A percentile compares a stretch with the other conserved stretches of the same genome.
Conservation (phyloP, 2,797 vertebrate species). For the Delichon dasypus region DNA sequence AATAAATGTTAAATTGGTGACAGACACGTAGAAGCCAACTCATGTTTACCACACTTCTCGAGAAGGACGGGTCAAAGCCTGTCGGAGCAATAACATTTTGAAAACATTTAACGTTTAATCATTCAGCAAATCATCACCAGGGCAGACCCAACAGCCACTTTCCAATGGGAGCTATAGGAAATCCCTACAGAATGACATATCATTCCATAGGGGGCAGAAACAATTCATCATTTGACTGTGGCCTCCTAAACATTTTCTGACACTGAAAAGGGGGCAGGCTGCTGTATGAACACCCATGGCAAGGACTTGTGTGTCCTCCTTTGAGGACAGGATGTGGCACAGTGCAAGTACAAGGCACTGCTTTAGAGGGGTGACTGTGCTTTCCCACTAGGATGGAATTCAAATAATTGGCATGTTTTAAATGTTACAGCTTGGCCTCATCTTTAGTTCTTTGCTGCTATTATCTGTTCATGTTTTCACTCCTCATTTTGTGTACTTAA, state of each 20-base stretch:
- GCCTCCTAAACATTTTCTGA: not conserved
- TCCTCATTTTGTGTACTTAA: not conserved
- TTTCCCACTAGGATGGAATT: not conserved
- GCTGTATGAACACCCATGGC: not conserved
- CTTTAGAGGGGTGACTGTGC: not conserved
- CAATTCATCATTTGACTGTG: not conserved
- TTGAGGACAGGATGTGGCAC: not conserved
- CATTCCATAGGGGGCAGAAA: not conserved
- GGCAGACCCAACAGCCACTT: not conserved
- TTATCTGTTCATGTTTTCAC: not conserved
- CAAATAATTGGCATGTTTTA: not conserved
- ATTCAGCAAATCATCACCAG: not conserved
- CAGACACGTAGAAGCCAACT: not conserved
- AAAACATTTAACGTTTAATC: not conserved
- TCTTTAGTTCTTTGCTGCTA: not conserved
- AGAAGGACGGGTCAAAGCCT: not conserved
- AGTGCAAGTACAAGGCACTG: not conserved
- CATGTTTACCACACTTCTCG: not conserved
- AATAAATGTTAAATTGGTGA: slow-evolving; percentile 25
- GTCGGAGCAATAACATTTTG: not conserved
- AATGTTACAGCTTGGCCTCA: not conserved
- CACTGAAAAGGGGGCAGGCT: not conserved
- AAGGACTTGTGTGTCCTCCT: not conserved
- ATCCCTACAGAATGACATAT: not conserved
- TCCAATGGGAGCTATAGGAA: not conserved